Percentiles rank a stretch among this genome's conserved stretches.
Evolutionary conservation across 2,888 invertebrate genomes (phyloP).

Genomic region (Neoaliturus tenellus): DNA sequence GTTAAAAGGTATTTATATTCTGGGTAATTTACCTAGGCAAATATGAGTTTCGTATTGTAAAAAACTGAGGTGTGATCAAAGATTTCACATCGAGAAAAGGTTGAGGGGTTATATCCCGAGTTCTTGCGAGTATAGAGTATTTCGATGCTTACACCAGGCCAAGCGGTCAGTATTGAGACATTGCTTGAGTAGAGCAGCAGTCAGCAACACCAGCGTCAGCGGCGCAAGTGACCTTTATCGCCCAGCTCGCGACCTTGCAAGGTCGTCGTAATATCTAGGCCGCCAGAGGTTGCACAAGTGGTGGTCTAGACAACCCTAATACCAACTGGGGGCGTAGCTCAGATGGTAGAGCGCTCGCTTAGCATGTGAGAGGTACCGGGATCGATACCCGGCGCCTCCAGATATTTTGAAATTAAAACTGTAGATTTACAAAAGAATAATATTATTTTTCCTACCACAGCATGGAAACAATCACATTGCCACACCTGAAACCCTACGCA

Average conservation of each 20-base stretch:
- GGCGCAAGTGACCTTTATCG: not conserved
- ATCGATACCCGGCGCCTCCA: constrained; percentile 74
- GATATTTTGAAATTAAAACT: not conserved
- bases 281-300: not conserved
- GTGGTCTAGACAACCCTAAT: not conserved
- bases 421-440: too few species aligned
- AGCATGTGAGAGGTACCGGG: constrained; percentile 78
- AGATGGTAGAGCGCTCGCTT: constrained; percentile 77
- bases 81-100: too few species aligned
- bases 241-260: not conserved
- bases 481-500: too few species aligned
- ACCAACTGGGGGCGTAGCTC: constrained; percentile 72
- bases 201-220: not conserved
- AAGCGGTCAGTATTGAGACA: not conserved
- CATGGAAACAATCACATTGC: too few species aligned
- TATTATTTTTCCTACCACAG: too few species aligned
- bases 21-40: too few species aligned
- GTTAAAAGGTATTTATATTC: too few species aligned
- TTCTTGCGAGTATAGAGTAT: too few species aligned
- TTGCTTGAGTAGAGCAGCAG: not conserved
- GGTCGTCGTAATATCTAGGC: not conserved
- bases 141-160: too few species aligned
- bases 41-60: too few species aligned
- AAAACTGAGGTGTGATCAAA: too few species aligned
- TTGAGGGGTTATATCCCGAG: too few species aligned